These are phyloP conservation scores for Lapara coniferarum DNA, from an alignment of 2,888 invertebrate species.

Conservation along the genomic window DNA sequence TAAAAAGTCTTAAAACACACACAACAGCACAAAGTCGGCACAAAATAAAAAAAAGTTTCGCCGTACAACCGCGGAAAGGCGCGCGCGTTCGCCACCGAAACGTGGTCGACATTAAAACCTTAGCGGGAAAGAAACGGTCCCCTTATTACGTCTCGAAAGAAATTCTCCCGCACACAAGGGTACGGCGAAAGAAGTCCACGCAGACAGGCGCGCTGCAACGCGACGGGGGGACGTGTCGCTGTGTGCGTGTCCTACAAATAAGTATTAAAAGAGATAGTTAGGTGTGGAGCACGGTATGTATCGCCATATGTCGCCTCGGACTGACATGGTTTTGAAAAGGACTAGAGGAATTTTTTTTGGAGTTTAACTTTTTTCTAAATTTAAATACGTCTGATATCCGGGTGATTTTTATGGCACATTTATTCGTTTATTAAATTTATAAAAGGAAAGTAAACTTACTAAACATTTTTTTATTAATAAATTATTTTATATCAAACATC, in stretches of 20 bases:
- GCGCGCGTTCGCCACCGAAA: conserved; percentile 82
- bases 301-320: conserved; percentile 56
- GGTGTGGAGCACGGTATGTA: conserved; percentile 67
- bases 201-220: conserved; percentile 69
- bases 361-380: background rate
- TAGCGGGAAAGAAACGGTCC: conserved; percentile 83
- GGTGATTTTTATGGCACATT: no score
- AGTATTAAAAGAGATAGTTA: conserved; percentile 83
- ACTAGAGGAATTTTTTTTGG: background rate
- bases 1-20: conserved; percentile 45
- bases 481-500: no score
- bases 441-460: no score
- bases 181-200: conserved; percentile 76
- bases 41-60: conserved; percentile 63
- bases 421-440: no score
- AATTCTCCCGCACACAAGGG: conserved; percentile 80
- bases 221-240: conserved; percentile 62
- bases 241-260: conserved; percentile 77
- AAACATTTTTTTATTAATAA: no score
- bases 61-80: conserved; percentile 73
- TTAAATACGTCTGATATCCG: no score
- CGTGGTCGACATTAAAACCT: conserved; percentile 84
- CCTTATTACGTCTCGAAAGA: conserved; percentile 84
- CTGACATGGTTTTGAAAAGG: conserved; percentile 31
- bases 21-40: conserved; percentile 58